Evolutionary conservation across 2,113 vertebrate genomes (phyloP), one percentile per base, ranked within the genome.

Genomic region (Octodon degus): DNA sequence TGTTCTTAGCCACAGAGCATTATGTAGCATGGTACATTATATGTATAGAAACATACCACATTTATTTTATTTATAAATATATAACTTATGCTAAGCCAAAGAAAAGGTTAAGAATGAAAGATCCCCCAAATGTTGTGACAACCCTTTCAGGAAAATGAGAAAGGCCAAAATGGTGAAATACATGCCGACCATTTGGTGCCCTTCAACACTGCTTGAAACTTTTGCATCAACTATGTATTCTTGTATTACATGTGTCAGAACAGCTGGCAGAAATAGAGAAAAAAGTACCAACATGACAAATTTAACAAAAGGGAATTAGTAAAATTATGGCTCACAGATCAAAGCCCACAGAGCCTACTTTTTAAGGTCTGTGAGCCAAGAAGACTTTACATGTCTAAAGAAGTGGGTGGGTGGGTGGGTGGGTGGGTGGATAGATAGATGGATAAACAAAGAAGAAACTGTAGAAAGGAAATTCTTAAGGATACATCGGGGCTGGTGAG

Each of bases 121-220:
- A 76, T 14, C 72, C 0, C 0, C 32, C 84, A 96, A 92, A 74
- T 65, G 17, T 88, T 72, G 62, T 74, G 32, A 90, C 20, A 24
- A 94, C 7, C 25, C 83, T 86, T 94, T 83, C 80, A 76, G 68
- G 40, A 91, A 91, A 91, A 43, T 70, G 25, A 91, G 25, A 74
- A 58, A 62, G 19, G 63, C 22, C 83, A 95, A 91, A 94, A 92
- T n/a, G 43, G 20, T 53, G 7, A 76, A 90, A 91, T 40, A 58
- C 32, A 65, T 79, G 62, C 47, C 37, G 32, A 86, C 24, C 32
- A 74, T 62, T 74, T 86, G 86, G 12, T 70, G 2, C 47, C 63
- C 7, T 70, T 89, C 79, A 84, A 2, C 5, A 92, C 1, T 72
- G 34, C 32, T 89, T 90, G 24, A 91, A 86, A 43, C n/a, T 91